Base-by-base conservation (phyloP, 1,140 invertebrate species). In the Drosophila ficusphila region DNA sequence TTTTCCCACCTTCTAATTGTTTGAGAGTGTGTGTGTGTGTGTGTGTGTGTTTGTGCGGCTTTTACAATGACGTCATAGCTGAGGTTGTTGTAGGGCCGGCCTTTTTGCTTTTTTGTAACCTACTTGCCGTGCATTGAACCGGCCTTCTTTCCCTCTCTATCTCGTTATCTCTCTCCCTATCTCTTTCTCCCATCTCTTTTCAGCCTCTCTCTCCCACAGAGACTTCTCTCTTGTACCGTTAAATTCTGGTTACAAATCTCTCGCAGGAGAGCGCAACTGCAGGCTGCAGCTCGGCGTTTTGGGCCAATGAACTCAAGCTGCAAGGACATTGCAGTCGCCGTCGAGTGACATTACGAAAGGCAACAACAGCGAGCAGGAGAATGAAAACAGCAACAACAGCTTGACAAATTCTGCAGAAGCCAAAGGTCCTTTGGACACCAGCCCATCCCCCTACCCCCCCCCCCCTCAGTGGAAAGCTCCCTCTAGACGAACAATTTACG, bases 111-210 rank as follows among this genome's bases (percentile, higher is more conserved):
- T 74, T 72, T 77, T 81, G 52, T 67, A 86, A 88, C 82, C 82
- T 81, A 88, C 54, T 88, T 88, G 77, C 34, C 77, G 82, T 78
- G 36, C 82, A 64, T 88, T 88, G 82, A 86, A 86, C 82, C 46
- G 47, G 68, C 46, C 31, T 48, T 33, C 39, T 34, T 23, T 4
- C 27, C 16, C 36, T 39, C 12, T 25, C 52, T 12, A 29, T 34
- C 47, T 2, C 16, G 12, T 31, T 38, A 4, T 18, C 29, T 41
- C 8, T 14, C 48, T 33, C 29, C n/a, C 38, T 39, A 11, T n/a
- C n/a, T n/a, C 16, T 53, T 19, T 39, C 38, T 23, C 11, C 27
- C 9, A 11, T 33, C 9, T n/a, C 27, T 9, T 33, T 21, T 23
- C 41, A 25, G 16, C 29, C 23, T 29, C 18, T 34, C 27, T 49